phyloP scores from a whole-genome alignment of 2,113 vertebrate genomes.

The Aegithalos caudatus region DNA sequence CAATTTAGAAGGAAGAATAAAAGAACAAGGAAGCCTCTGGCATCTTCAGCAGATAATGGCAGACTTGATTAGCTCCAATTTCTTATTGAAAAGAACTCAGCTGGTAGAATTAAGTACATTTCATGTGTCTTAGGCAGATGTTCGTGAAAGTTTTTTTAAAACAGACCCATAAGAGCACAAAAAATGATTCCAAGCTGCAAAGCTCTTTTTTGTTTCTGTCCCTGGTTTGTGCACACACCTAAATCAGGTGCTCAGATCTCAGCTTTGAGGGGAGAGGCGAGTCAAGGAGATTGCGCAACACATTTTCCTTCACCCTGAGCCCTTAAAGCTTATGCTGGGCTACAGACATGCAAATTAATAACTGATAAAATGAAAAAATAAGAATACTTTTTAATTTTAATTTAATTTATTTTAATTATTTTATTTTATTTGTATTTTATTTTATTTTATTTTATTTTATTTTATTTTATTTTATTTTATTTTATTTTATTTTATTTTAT shows the following conservation, averaged over 20 bases:
- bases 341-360: neutral
- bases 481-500: neutral
- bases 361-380: neutral
- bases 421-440: neutral
- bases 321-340: neutral
- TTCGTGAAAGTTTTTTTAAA: neutral
- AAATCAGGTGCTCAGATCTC: neutral
- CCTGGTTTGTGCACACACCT: rapidly evolving
- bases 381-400: no score
- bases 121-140: neutral
- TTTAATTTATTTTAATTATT: neutral
- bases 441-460: neutral
- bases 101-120: neutral
- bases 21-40: neutral
- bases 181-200: neutral
- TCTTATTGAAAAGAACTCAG: neutral
- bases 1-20: neutral
- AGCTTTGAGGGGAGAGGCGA: neutral
- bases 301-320: neutral
- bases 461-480: neutral
- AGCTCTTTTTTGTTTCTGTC: neutral
- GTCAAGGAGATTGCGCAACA: neutral
- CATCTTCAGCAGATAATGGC: neutral
- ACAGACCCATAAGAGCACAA: neutral
- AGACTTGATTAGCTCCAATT: neutral